These are phyloP conservation scores for Tubiluchus corallicola DNA, from an alignment of 2,888 invertebrate species.

Conservation along the genomic window DNA sequence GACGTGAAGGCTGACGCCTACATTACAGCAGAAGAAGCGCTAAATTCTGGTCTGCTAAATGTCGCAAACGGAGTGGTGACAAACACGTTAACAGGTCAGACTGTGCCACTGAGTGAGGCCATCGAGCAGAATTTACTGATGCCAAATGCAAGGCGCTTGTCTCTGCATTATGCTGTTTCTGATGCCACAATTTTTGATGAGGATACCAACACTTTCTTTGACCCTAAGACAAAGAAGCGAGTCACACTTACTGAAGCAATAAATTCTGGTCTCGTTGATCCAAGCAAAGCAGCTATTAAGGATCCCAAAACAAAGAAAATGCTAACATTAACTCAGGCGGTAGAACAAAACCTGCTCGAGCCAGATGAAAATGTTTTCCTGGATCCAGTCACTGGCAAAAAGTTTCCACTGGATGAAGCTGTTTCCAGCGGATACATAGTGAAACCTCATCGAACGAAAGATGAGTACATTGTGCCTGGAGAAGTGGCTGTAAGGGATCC, in stretches of 20 bases:
- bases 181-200: constrained; percentile 36
- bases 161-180: background rate
- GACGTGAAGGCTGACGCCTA: constrained; percentile 42
- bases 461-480: too few species aligned
- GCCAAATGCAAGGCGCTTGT: background rate
- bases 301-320: constrained; percentile 42
- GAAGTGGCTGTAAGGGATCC: too few species aligned
- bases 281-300: constrained; percentile 44
- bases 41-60: constrained; percentile 30
- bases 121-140: background rate
- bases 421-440: constrained; percentile 56
- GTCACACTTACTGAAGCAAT: constrained; percentile 64
- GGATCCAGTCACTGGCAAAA: constrained; percentile 40
- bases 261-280: constrained; percentile 43
- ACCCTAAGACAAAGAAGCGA: constrained; percentile 63
- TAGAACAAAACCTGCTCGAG: constrained; percentile 29
- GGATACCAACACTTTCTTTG: constrained; percentile 50
- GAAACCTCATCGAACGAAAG: background rate
- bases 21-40: constrained; percentile 49
- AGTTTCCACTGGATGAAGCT: constrained; percentile 60
- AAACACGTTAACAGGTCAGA: background rate
- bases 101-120: background rate
- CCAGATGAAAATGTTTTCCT: constrained; percentile 22
- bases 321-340: constrained; percentile 49
- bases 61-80: constrained; percentile 13